Conservation (phyloP, 2,888 invertebrate genomes). For the Quadroppia sp. region DNA sequence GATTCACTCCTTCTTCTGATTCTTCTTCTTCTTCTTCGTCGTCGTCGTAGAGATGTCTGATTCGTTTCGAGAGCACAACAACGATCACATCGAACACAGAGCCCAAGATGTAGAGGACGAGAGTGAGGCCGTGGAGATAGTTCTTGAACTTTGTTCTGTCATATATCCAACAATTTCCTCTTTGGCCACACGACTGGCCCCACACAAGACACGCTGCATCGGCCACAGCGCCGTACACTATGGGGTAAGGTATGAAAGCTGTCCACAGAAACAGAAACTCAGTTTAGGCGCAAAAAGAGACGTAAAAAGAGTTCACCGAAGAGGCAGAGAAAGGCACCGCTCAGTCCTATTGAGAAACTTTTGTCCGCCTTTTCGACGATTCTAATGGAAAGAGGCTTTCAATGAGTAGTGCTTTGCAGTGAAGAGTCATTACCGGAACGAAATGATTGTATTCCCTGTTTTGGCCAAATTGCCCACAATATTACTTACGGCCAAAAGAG, state of each 20-base stretch:
- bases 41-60: conserved; percentile 45
- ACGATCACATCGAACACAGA: conserved; percentile 61
- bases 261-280: too few relatives aligned
- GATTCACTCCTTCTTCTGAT: too few relatives aligned
- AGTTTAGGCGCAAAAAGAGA: too few relatives aligned
- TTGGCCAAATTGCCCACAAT: conserved; percentile 63
- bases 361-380: not conserved
- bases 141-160: conserved; percentile 61
- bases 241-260: conserved; percentile 64
- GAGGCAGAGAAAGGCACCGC: not conserved
- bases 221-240: conserved; percentile 67
- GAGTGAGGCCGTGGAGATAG: conserved; percentile 59
- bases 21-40: conserved; percentile 24
- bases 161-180: conserved; percentile 66
- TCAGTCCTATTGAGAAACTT: not conserved
- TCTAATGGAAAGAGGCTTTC: not conserved
- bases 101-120: conserved; percentile 59
- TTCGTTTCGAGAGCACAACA: conserved; percentile 49
- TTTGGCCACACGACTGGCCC: conserved; percentile 61
- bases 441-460: conserved; percentile 64
- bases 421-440: conserved; percentile 57
- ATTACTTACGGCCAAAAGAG: conserved; percentile 56
- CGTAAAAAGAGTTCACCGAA: conserved; percentile 16
- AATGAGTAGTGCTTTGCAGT: not conserved
- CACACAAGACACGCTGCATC: conserved; percentile 65